phyloP scores from a whole-genome alignment of 1,140 invertebrate species.

The Holotrichia oblita region DNA sequence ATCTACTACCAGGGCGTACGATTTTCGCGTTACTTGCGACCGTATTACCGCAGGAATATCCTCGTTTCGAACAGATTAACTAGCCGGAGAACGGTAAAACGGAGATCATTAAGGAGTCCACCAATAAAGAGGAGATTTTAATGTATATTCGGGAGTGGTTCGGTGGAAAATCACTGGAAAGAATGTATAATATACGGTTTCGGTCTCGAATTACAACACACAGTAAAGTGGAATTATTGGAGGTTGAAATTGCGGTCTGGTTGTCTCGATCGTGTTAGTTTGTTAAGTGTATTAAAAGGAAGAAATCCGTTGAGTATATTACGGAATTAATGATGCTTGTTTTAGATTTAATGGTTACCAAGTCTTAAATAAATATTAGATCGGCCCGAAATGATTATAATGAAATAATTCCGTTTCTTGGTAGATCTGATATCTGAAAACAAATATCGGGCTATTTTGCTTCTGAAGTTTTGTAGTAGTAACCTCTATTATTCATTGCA shows the following conservation, averaged over 20 bases:
- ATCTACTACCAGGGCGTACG: not conserved
- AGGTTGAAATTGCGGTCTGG: not conserved
- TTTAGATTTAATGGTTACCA: not conserved
- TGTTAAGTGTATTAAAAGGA: not conserved
- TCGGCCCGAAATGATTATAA: not conserved
- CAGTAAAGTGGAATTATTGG: not conserved
- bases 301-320: not conserved
- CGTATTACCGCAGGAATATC: not conserved
- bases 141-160: not conserved
- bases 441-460: too few relatives aligned
- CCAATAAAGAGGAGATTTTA: not conserved
- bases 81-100: not conserved
- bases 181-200: slow-evolving; percentile 1
- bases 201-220: not conserved
- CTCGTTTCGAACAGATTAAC: not conserved
- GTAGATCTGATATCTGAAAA: too few relatives aligned
- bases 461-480: too few relatives aligned
- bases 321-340: not conserved
- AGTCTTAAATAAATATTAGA: not conserved
- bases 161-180: slow-evolving; percentile 1
- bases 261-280: not conserved
- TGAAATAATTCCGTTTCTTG: too few relatives aligned
- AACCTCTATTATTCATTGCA: too few relatives aligned
- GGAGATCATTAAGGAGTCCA: not conserved
- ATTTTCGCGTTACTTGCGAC: not conserved